These are phyloP conservation scores for Epizoanthus stellaris DNA, from an alignment of 92 coral and sea anemone genomes.

Conservation along the genomic window DNA sequence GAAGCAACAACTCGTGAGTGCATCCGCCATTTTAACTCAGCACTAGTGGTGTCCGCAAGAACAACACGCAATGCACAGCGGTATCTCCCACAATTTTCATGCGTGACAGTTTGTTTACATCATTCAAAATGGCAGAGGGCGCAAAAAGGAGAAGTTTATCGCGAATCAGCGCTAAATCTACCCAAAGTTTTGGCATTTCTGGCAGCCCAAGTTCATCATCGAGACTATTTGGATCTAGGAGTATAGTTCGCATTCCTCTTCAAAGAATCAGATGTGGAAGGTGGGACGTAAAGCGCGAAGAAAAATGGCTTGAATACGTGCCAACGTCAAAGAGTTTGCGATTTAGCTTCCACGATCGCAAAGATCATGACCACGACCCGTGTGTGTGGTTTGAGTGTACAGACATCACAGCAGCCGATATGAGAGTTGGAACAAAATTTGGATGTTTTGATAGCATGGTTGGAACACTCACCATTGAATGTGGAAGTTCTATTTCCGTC, in stretches of 20 bases:
- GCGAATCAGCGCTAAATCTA: conserved; percentile 17
- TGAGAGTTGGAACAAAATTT: conserved; percentile 89
- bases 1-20: background rate
- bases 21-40: conserved; percentile 41
- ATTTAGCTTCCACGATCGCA: conserved; percentile 69
- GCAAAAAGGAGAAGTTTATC: conserved; percentile 20
- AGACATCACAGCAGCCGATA: conserved; percentile 87
- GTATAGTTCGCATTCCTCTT: conserved; percentile 69
- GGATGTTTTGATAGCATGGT: conserved; percentile 92
- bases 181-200: conserved; percentile 20
- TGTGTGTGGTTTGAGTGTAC: conserved; percentile 67
- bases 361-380: conserved; percentile 73
- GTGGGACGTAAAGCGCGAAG: conserved; percentile 72
- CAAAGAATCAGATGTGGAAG: conserved; percentile 84
- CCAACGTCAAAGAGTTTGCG: conserved; percentile 65
- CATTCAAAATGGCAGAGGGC: conserved; percentile 77
- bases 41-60: conserved; percentile 28
- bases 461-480: conserved; percentile 85
- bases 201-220: conserved; percentile 54
- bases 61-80: conserved; percentile 31
- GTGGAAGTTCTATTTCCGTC: conserved; percentile 59
- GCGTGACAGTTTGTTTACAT: conserved; percentile 61
- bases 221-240: conserved; percentile 40
- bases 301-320: conserved; percentile 83
- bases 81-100: conserved; percentile 12